Conservation (phyloP, 2,888 invertebrate genomes). For the Pollenia angustigena region DNA sequence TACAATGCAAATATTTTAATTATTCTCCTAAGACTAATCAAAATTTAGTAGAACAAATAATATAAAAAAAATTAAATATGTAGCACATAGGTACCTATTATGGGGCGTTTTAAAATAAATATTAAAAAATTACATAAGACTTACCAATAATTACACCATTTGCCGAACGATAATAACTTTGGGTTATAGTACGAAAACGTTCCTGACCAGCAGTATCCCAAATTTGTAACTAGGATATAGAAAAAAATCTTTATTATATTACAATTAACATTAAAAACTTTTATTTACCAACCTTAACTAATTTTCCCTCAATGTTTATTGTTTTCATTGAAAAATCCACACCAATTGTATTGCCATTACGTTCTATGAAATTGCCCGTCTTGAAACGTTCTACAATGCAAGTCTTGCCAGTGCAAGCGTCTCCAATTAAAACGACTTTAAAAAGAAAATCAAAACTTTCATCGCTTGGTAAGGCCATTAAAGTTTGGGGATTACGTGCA, state of each 20-base stretch:
- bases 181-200: slow-evolving; percentile 97
- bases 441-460: slow-evolving; percentile 97
- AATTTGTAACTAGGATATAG: slow-evolving; percentile 87
- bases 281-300: slow-evolving; percentile 91
- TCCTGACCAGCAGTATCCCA: slow-evolving; percentile 99
- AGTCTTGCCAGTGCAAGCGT: slow-evolving; percentile 96
- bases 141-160: slow-evolving; percentile 97
- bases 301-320: slow-evolving; percentile 95
- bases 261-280: neutral
- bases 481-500: slow-evolving; percentile 90
- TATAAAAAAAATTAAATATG: too few species aligned
- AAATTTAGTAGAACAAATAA: too few species aligned
- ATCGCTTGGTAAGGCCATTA: slow-evolving; percentile 90
- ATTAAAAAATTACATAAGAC: slow-evolving; percentile 45
- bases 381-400: slow-evolving; percentile 98
- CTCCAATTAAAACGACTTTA: slow-evolving; percentile 96
- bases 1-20: too few species aligned
- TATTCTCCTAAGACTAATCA: too few species aligned
- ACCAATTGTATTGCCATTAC: slow-evolving; percentile 98
- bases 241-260: neutral
- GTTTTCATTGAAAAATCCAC: slow-evolving; percentile 99
- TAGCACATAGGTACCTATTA: neutral
- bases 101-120: slow-evolving; percentile 37
- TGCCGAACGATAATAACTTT: slow-evolving; percentile 98
- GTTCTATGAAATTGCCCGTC: slow-evolving; percentile 97